Evolutionary conservation across 2,888 invertebrate genomes (phyloP).

Genomic region (Embidobia sp.): DNA sequence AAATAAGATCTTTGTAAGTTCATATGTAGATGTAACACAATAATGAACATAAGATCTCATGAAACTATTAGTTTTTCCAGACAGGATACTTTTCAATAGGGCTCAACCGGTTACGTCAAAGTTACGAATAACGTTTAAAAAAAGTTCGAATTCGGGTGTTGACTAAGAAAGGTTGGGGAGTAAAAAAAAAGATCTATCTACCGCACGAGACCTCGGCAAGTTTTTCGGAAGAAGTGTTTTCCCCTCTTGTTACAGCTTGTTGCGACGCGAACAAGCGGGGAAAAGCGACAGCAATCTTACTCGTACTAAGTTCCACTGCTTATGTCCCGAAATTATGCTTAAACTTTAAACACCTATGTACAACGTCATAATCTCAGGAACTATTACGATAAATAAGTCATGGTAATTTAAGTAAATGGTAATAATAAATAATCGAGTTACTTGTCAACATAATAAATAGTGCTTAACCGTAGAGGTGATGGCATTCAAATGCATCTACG

Average conservation of each 20-base stretch:
- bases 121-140: too few relatives aligned
- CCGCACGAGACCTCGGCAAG: conserved; percentile 56
- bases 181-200: conserved; percentile 74
- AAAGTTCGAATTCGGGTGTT: too few relatives aligned
- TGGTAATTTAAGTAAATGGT: conserved; percentile 57
- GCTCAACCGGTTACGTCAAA: too few relatives aligned
- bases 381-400: conserved; percentile 61
- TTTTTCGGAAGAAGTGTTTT: not conserved
- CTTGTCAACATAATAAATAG: conserved; percentile 53
- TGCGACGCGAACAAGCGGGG: not conserved
- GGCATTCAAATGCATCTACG: conserved; percentile 51
- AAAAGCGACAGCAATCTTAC: not conserved
- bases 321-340: conserved; percentile 51
- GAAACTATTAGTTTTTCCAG: too few relatives aligned
- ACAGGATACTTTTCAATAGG: too few relatives aligned
- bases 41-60: too few relatives aligned
- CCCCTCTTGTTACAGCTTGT: not conserved
- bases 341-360: conserved; percentile 44
- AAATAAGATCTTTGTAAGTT: too few relatives aligned
- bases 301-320: conserved; percentile 8
- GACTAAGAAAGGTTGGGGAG: conserved; percentile 69
- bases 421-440: conserved; percentile 59
- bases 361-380: conserved; percentile 61
- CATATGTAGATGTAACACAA: too few relatives aligned
- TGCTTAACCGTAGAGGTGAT: conserved; percentile 37